Evolutionary conservation across 2,797 vertebrate genomes (phyloP).

Genomic region (Halcyon chelicuti): DNA sequence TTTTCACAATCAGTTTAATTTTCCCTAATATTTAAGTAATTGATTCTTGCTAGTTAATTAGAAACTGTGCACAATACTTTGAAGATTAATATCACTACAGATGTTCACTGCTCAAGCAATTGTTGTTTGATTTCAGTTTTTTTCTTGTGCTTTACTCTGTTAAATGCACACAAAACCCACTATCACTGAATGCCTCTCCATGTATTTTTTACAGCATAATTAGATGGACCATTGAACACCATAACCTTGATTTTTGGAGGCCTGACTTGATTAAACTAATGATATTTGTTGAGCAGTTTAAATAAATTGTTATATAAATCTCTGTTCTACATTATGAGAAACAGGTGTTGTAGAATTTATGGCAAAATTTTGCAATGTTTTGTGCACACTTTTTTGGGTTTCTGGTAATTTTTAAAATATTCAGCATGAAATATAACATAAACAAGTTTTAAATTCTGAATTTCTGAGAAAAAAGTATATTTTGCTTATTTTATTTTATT

Average conservation of each 20-base stretch:
- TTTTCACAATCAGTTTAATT: background rate
- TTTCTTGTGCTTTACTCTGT: background rate
- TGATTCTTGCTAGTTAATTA: background rate
- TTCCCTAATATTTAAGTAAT: background rate
- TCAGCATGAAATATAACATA: background rate
- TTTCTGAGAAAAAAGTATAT: background rate
- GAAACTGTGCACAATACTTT: background rate
- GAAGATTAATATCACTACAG: background rate
- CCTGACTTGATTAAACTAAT: background rate
- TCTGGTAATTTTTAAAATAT: background rate
- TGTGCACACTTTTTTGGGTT: rapidly evolving
- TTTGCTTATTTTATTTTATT: background rate
- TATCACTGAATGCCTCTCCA: rapidly evolving
- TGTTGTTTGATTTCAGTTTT: background rate
- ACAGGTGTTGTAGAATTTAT: background rate
- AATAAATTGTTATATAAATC: background rate
- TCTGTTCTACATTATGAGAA: background rate
- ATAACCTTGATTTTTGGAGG: background rate
- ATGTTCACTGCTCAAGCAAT: background rate
- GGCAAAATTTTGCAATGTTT: background rate
- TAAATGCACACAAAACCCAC: background rate
- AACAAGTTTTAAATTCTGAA: background rate
- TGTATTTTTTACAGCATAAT: background rate
- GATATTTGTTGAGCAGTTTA: background rate
- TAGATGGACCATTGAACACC: background rate